phyloP scores from a whole-genome alignment of 2,888 invertebrate species.

The Hoplodrina blanda region DNA sequence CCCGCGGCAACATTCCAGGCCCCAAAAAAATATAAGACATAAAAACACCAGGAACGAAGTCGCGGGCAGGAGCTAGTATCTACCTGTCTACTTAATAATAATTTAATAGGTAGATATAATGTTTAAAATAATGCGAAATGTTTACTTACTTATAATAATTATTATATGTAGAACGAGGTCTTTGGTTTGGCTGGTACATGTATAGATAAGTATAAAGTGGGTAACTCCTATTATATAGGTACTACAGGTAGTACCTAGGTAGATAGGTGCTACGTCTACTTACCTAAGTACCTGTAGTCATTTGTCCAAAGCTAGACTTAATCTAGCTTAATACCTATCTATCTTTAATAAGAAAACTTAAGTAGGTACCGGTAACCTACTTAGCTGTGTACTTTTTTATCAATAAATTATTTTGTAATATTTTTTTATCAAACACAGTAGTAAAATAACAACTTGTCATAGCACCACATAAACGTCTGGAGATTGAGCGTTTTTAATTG shows the following conservation, averaged over 20 bases:
- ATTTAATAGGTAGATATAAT: neutral
- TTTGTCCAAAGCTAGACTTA: constrained; percentile 3
- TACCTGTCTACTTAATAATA: too few relatives aligned
- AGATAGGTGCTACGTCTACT: neutral
- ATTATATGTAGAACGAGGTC: constrained; percentile 10
- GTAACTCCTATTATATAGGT: neutral
- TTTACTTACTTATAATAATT: neutral
- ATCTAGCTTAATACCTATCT: neutral
- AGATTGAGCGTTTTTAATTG: neutral
- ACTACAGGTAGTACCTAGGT: neutral
- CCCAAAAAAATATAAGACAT: too few relatives aligned
- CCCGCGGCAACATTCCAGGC: too few relatives aligned
- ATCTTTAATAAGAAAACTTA: neutral
- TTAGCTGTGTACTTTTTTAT: neutral
- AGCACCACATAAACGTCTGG: too few relatives aligned
- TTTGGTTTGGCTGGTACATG: neutral
- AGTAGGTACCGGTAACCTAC: neutral
- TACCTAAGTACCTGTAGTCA: constrained; percentile 1
- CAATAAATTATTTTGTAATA: too few relatives aligned
- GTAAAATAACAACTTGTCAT: too few relatives aligned
- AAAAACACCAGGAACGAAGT: too few relatives aligned
- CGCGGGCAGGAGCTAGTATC: too few relatives aligned
- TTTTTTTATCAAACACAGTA: too few relatives aligned
- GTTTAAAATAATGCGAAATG: constrained; percentile 21
- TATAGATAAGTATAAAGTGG: too few relatives aligned